Evolutionary conservation across 2,113 vertebrate genomes (phyloP).

Genomic region (Pangasianodon gigas): DNA sequence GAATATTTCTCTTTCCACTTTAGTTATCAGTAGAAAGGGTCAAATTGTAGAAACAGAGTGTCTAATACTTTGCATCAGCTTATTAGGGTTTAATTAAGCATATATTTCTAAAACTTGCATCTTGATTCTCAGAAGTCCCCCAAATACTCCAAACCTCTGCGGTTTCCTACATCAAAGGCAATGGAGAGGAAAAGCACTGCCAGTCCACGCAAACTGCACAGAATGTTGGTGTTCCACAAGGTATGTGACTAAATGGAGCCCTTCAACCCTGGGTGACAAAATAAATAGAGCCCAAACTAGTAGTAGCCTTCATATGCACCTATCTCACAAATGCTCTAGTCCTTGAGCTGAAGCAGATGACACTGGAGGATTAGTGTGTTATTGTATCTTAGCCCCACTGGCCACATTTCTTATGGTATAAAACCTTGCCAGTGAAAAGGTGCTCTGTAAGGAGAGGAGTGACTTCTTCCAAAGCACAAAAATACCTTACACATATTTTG

Average conservation of each 20-base stretch:
- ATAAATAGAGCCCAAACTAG: constrained; percentile 40
- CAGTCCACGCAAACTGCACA: constrained; percentile 20
- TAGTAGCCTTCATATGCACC: constrained; percentile 41
- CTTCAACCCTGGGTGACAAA: constrained; percentile 41
- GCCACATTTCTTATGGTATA: constrained; percentile 36
- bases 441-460: constrained; percentile 27
- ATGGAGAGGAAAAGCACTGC: constrained; percentile 19
- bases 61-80: constrained; percentile 15
- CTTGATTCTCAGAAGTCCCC: neutral
- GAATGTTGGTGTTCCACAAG: constrained; percentile 14
- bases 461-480: constrained; percentile 16
- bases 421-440: constrained; percentile 8
- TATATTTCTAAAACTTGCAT: constrained; percentile 11
- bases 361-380: constrained; percentile 38
- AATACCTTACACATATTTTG: constrained; percentile 14
- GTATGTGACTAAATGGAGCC: constrained; percentile 38
- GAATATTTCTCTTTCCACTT: neutral
- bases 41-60: neutral
- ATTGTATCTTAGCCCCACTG: constrained; percentile 47
- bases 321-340: constrained; percentile 45
- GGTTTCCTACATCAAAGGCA: constrained; percentile 28
- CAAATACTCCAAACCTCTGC: neutral
- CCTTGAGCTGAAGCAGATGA: constrained; percentile 47
- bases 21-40: neutral
- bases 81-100: constrained; percentile 25